Base-by-base conservation (phyloP, 2,888 invertebrate genomes). In the Zele albiditarsus region DNA sequence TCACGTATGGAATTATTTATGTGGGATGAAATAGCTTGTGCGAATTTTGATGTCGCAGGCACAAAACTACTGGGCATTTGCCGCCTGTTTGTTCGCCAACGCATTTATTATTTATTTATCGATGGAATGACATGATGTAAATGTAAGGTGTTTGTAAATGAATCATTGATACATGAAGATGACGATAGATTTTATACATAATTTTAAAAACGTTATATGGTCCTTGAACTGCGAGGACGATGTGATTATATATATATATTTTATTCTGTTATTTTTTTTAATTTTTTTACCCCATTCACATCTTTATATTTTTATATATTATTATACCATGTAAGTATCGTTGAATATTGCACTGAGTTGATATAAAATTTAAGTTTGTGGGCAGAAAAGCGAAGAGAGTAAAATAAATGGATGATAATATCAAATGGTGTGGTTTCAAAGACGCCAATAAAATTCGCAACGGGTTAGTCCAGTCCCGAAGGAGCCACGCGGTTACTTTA, bases 381-480 rank as follows among this genome's bases (percentile, higher is more conserved):
- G n/a, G 6, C 3, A 5, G 20, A 53, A 16, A n/a, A 16, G 53
- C 5, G 20, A 53, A 20, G n/a, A 53, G 20, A 53, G 20, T 20
- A 46, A 46, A 14, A 46, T 4, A 46, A 16, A 46, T n/a, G n/a
- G 16, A 16, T 20, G 53, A 53, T 53, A 8, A 53, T 53, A 53
- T 53, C 8, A 14, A 60, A 28, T 60, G 60, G 60, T 14, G 12
- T 12, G 4, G 28, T 28, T 16, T 16, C 4, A 60, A 28, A 28
- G 2, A 14, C n/a, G 28, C 4, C 10, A 16, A 28, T 63, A 63
- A 63, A 63, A 63, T 63, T 20, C 1, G 63, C 20, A 63, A 63
- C 63, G 33, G 33, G 63, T 63, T 63, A 33, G 63, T 63, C 63
- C 33, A 33, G 63, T 62, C 62, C 31, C n/a, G n/a, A 62, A 62